These are phyloP conservation scores for Bilobella aurantiaca DNA, from an alignment of 1,140 invertebrate genomes.

Conservation along the genomic window DNA sequence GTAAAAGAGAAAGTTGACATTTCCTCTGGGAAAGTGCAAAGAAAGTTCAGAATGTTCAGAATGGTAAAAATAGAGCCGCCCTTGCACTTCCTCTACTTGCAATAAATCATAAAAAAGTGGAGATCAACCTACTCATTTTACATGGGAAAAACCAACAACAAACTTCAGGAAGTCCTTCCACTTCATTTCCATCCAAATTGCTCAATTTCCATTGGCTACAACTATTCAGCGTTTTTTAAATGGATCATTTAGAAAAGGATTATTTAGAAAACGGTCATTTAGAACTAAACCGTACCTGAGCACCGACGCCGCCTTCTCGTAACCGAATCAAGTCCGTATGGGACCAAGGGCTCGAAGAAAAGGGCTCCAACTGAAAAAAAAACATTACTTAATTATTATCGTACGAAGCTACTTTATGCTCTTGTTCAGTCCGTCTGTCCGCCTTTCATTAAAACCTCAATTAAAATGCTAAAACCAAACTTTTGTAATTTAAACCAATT, in stretches of 20 bases:
- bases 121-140: background rate
- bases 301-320: slow-evolving; percentile 36
- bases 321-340: slow-evolving; percentile 52
- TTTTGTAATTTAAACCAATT: no score
- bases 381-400: background rate
- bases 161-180: no score
- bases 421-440: no score
- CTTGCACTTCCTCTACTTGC: background rate
- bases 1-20: background rate
- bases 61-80: no score
- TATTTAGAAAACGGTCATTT: background rate
- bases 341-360: slow-evolving; percentile 68
- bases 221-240: no score
- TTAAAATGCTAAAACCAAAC: no score
- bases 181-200: no score
- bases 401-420: no score
- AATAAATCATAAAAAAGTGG: slow-evolving; percentile 1
- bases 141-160: background rate
- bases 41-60: background rate
- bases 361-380: slow-evolving; percentile 53
- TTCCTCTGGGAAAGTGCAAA: background rate
- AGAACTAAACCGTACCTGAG: slow-evolving; percentile 32
- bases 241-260: no score
- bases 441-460: no score
- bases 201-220: no score